Conservation (phyloP, 2,888 invertebrate genomes). For the Oxyteleia sp. region DNA sequence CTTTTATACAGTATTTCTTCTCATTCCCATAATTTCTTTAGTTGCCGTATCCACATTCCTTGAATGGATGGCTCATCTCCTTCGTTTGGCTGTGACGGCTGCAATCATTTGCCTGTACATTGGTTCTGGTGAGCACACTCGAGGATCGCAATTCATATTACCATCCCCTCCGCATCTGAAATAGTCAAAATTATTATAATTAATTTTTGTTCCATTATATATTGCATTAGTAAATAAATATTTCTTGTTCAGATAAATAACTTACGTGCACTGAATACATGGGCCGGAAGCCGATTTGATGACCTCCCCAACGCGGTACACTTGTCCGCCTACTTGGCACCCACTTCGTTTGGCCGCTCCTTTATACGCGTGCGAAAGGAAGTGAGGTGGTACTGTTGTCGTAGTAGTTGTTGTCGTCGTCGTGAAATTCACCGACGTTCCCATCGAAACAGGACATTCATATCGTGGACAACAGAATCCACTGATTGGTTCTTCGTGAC, state of each 20-base stretch:
- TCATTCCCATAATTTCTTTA: slow-evolving; percentile 70
- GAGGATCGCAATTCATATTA: slow-evolving; percentile 98
- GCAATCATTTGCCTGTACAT: slow-evolving; percentile 97
- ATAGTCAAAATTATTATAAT: slow-evolving; percentile 16
- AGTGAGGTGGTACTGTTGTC: slow-evolving; percentile 94
- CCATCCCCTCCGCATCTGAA: slow-evolving; percentile 96
- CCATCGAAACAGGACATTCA: slow-evolving; percentile 97
- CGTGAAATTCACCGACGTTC: slow-evolving; percentile 93
- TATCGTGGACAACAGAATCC: slow-evolving; percentile 98
- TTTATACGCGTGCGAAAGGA: slow-evolving; percentile 93
- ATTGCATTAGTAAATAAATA: neutral
- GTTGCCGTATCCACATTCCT: slow-evolving; percentile 63
- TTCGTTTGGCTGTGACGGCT: slow-evolving; percentile 92
- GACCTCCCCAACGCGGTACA: slow-evolving; percentile 95
- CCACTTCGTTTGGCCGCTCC: slow-evolving; percentile 93
- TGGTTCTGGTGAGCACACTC: slow-evolving; percentile 95
- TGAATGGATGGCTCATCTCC: slow-evolving; percentile 89
- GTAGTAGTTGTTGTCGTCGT: slow-evolving; percentile 96
- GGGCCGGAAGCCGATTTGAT: slow-evolving; percentile 96
- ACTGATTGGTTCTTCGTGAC: slow-evolving; percentile 96
- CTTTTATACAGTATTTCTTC: slow-evolving; percentile 84
- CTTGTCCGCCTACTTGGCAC: slow-evolving; percentile 95
- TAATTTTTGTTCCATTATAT: neutral
- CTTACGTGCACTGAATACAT: slow-evolving; percentile 98
- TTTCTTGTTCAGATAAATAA: slow-evolving; percentile 79